phyloP scores from a whole-genome alignment of 1,140 invertebrate genomes.

The Hypothenemus hampei region DNA sequence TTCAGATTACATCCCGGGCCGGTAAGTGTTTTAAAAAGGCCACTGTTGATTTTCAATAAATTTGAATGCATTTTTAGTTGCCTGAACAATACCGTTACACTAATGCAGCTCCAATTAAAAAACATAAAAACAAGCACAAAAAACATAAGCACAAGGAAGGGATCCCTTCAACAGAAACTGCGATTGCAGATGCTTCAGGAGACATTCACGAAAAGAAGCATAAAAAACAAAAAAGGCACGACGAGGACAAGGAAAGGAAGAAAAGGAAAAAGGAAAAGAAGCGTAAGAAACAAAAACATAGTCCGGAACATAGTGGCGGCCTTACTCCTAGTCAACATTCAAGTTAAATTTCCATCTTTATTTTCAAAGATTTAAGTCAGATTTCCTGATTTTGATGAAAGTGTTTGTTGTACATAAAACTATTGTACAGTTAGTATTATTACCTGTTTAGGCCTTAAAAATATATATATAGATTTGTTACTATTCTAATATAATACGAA shows the following conservation, averaged over 20 bases:
- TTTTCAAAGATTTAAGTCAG: too few relatives aligned
- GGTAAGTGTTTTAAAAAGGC: constrained; percentile 53
- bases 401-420: too few relatives aligned
- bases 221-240: constrained; percentile 90
- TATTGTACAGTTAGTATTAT: too few relatives aligned
- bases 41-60: not conserved
- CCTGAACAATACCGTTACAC: constrained; percentile 94
- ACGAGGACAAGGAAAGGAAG: constrained; percentile 90
- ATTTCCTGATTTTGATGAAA: too few relatives aligned
- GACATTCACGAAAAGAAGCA: constrained; percentile 93
- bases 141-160: constrained; percentile 90
- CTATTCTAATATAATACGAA: too few relatives aligned
- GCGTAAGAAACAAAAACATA: constrained; percentile 89
- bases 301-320: constrained; percentile 74
- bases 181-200: constrained; percentile 60
- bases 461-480: too few relatives aligned
- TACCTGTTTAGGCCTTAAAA: too few relatives aligned
- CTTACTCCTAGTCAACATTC: constrained; percentile 66
- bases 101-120: constrained; percentile 84
- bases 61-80: constrained; percentile 55
- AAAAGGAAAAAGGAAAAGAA: constrained; percentile 96
- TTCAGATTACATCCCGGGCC: constrained; percentile 95
- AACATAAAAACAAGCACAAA: constrained; percentile 93
- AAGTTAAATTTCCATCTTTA: constrained; percentile 19
- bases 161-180: constrained; percentile 64